Evolutionary conservation across 2,113 vertebrate genomes (phyloP).

Genomic region (Cichladusa arquata): DNA sequence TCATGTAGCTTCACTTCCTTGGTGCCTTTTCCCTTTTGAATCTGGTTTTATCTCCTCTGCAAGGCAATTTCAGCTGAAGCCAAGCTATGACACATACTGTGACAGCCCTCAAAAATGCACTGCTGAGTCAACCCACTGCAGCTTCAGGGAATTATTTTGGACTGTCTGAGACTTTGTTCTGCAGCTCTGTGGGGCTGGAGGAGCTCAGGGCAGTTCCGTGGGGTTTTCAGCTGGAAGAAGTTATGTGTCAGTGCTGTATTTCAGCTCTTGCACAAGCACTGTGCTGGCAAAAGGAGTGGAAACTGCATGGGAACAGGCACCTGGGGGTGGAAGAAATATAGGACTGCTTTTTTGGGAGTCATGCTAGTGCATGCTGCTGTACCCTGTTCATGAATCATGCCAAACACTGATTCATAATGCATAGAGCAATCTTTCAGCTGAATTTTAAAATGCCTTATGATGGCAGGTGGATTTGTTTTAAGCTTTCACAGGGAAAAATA

Average conservation of each 20-base stretch:
- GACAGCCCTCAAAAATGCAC: background rate
- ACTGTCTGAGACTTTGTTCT: background rate
- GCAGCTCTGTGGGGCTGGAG: background rate
- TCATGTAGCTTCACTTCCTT: background rate
- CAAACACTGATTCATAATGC: background rate
- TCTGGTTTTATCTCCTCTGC: background rate
- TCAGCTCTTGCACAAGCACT: background rate
- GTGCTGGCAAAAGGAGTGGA: background rate
- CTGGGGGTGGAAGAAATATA: background rate
- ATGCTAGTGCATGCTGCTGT: background rate
- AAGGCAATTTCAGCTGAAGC: background rate
- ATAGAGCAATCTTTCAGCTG: background rate
- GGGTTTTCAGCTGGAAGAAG: background rate
- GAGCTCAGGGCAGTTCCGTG: background rate
- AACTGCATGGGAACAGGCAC: background rate
- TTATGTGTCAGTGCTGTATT: accelerated
- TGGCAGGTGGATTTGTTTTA: background rate
- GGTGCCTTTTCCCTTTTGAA: background rate
- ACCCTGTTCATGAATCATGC: background rate
- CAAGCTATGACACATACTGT: background rate
- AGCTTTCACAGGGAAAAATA: background rate
- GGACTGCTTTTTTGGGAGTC: background rate
- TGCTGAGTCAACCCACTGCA: background rate
- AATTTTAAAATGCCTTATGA: background rate
- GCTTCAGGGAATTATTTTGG: background rate